Evolutionary conservation across 2,113 vertebrate genomes (phyloP).

Genomic region (Puffinus mauretanicus): DNA sequence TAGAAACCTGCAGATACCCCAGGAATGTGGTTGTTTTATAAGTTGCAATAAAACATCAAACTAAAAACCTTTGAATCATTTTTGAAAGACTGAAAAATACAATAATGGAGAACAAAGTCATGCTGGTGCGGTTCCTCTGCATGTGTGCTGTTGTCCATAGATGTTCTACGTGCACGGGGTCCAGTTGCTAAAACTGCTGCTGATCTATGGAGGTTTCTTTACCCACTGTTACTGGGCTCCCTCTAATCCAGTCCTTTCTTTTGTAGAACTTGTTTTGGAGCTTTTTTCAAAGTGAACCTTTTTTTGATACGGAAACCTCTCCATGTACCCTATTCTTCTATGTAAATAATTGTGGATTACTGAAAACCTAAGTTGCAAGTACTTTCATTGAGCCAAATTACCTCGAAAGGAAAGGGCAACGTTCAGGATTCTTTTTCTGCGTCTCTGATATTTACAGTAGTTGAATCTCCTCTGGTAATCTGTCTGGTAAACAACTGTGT

Average conservation of each 20-base stretch:
- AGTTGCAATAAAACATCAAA: not conserved
- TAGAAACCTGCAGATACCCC: not conserved
- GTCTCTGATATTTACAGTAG: not conserved
- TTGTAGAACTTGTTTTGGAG: not conserved
- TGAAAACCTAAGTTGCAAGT: not conserved
- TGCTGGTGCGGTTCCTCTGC: not conserved
- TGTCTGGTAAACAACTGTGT: not conserved
- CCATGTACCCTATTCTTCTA: not conserved
- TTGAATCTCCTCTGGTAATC: not conserved
- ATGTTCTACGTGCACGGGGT: fast-evolving
- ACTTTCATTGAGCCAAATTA: not conserved
- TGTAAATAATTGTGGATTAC: not conserved
- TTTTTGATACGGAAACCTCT: not conserved
- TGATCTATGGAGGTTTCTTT: not conserved
- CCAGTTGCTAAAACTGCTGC: not conserved
- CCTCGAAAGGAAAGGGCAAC: not conserved
- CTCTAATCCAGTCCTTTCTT: not conserved
- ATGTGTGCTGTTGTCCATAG: fast-evolving
- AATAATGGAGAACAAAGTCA: not conserved
- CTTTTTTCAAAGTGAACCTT: not conserved
- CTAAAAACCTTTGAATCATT: fast-evolving
- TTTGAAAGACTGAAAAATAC: not conserved
- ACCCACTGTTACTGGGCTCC: not conserved
- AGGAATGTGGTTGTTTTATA: not conserved
- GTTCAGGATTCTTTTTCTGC: not conserved